phyloP scores from a whole-genome alignment of 2,888 invertebrate genomes.

The Agriopis aurantiaria region DNA sequence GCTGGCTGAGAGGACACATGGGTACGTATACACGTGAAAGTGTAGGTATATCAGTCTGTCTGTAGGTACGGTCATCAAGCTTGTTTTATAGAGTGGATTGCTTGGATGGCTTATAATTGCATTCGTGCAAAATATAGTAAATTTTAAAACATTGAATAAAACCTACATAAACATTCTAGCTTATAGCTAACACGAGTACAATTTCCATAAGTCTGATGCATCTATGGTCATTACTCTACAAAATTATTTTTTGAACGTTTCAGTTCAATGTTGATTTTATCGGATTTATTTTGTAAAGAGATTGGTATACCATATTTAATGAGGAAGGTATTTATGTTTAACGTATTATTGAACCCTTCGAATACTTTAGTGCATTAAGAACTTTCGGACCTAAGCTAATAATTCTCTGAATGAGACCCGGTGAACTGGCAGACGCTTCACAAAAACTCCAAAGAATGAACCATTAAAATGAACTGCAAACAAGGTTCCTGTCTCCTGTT shows the following conservation, averaged over 20 bases:
- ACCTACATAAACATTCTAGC: slow-evolving; percentile 2
- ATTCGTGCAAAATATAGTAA: slow-evolving; percentile 10
- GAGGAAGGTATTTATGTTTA: background rate
- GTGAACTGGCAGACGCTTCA: slow-evolving; percentile 39
- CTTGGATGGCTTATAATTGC: slow-evolving; percentile 8
- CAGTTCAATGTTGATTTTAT: background rate
- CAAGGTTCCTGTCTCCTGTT: slow-evolving; percentile 53
- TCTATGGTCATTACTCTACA: background rate
- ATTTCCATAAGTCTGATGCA: slow-evolving; percentile 5
- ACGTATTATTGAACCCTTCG: background rate
- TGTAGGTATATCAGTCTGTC: background rate
- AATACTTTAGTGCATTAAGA: slow-evolving; percentile 22
- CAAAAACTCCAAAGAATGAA: slow-evolving; percentile 43
- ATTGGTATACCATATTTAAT: background rate
- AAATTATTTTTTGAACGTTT: background rate
- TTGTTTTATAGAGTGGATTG: slow-evolving; percentile 20
- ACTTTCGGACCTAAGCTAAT: slow-evolving; percentile 19
- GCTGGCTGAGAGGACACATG: slow-evolving; percentile 4
- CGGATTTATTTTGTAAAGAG: background rate
- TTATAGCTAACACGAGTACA: background rate
- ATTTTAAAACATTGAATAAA: slow-evolving; percentile 18
- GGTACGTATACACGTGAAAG: background rate
- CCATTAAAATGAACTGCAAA: slow-evolving; percentile 57
- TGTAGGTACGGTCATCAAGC: slow-evolving; percentile 13
- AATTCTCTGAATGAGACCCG: slow-evolving; percentile 31